Base-by-base conservation (phyloP, 1,140 invertebrate species). In the Magallana gigas region DNA sequence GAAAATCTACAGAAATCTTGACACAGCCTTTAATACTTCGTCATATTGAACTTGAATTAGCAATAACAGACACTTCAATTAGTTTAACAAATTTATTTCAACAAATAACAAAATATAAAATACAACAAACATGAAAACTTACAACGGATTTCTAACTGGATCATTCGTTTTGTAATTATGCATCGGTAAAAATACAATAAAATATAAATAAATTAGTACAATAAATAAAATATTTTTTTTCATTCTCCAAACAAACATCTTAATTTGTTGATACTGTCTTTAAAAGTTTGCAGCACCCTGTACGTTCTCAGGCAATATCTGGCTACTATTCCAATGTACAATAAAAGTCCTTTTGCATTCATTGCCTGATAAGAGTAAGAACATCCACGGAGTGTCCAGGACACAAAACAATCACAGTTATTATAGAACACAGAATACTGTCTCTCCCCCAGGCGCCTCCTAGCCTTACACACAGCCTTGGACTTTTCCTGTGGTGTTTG, bases 361-460 rank as follows among this genome's bases (percentile, higher is more conserved):
- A 76, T 76, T 36, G 68, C 68, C 68, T 76, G 68, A 12, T 76
- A 29, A 29, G 68, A 76, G 68, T 76, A 76, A 8, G 68, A 76
- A 36, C 2, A 29, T 12, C 68, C 68, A 2, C 18, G 1, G 8
- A 76, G 23, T 29, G 68, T 76, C 68, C 68, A 76, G 8, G 68
- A 76, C 29, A 76, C 68, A 29, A 76, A 76, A 36, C 68, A 29
- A 29, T 76, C 68, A 76, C 68, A 76, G 23, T 76, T 76, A 36
- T 76, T 76, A 23, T 76, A 29, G 23, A 76, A 76, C 23, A 76
- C 68, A 12, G 68, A 76, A 12, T 76, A 76, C 8, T 76, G 68
- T 2, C 68, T 76, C 68, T 76, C 68, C 7, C 68, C 68, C 8
- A 76, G 18, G 1, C 68, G 68, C 36, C 68, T 11, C 9, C 36